These are phyloP conservation scores for Psettodes erumei DNA, from an alignment of 2,113 vertebrate genomes.

Conservation along the genomic window DNA sequence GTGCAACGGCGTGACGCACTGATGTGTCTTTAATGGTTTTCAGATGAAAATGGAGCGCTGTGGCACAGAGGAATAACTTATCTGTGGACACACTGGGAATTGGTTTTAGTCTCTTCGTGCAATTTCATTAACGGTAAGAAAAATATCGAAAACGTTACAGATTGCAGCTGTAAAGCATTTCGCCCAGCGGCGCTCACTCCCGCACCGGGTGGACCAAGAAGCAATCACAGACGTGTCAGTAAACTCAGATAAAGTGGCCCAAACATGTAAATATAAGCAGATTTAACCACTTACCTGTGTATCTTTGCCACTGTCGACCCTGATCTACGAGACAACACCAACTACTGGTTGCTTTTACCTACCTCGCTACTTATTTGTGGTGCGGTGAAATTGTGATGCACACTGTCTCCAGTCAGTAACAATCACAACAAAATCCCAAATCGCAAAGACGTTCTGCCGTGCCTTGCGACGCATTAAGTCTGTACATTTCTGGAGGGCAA, in stretches of 20 bases:
- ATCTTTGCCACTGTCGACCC: not conserved
- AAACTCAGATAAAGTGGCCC: not conserved
- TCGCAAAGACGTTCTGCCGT: not conserved
- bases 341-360: not conserved
- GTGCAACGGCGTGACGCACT: too few species aligned
- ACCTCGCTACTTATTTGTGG: not conserved
- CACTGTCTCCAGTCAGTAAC: not conserved
- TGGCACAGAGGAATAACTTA: not conserved
- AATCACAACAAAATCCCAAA: too few species aligned
- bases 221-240: not conserved
- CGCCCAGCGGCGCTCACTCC: not conserved
- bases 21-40: too few species aligned
- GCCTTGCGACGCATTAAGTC: conserved; percentile 42
- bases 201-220: not conserved
- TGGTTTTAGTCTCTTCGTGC: not conserved
- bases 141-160: not conserved
- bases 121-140: not conserved
- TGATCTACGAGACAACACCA: not conserved
- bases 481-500: conserved; percentile 42
- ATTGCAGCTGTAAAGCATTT: not conserved
- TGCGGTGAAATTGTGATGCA: not conserved
- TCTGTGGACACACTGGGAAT: not conserved
- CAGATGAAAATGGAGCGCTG: not conserved
- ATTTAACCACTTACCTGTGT: not conserved
- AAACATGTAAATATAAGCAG: not conserved